phyloP scores from a whole-genome alignment of 2,888 invertebrate species.

The Lepidochrysops patricia region DNA sequence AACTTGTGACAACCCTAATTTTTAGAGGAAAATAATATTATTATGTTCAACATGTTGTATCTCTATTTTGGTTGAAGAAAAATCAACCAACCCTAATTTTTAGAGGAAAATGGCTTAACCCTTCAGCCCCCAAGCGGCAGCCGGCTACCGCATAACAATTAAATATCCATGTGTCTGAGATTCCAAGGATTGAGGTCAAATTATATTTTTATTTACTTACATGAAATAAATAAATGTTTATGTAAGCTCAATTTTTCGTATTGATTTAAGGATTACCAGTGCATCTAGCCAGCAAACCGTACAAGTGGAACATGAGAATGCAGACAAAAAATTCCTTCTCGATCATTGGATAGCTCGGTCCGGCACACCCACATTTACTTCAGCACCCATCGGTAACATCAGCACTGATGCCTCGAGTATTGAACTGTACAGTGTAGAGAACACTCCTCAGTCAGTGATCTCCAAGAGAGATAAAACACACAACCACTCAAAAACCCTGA shows the following conservation, averaged over 20 bases:
- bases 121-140: too few species aligned
- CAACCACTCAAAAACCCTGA: slow-evolving; percentile 38
- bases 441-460: slow-evolving; percentile 49
- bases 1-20: too few species aligned
- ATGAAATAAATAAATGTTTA: too few species aligned
- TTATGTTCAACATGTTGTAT: too few species aligned
- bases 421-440: slow-evolving; percentile 65
- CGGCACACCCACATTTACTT: slow-evolving; percentile 64
- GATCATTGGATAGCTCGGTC: slow-evolving; percentile 71
- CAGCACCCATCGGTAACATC: slow-evolving; percentile 58
- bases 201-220: too few species aligned
- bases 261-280: slow-evolving; percentile 26
- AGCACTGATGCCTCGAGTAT: slow-evolving; percentile 61
- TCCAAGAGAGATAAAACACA: slow-evolving; percentile 39
- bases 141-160: too few species aligned
- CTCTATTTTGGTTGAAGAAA: too few species aligned
- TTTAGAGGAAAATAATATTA: too few species aligned
- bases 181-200: too few species aligned
- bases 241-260: background rate
- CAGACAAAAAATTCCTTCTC: slow-evolving; percentile 67
- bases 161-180: too few species aligned
- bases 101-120: too few species aligned
- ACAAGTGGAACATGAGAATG: slow-evolving; percentile 52
- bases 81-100: too few species aligned
- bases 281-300: slow-evolving; percentile 32